Percentiles rank a stretch among this genome's conserved stretches.
These are phyloP conservation scores for Petrocephalus zakoni DNA, from an alignment of 2,113 vertebrate species.

Conservation along the genomic window DNA sequence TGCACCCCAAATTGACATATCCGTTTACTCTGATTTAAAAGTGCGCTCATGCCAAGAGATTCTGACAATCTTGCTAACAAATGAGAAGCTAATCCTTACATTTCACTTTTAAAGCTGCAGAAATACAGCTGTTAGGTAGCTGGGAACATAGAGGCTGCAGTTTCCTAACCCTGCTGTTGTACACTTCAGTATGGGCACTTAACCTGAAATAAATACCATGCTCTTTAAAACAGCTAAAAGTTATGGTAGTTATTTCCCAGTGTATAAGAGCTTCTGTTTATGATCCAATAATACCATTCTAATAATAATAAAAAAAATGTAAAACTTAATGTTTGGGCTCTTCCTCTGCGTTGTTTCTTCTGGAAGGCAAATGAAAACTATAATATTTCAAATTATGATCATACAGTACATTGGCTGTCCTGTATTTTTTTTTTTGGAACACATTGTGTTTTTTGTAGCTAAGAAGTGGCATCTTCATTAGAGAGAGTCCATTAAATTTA, in stretches of 20 bases:
- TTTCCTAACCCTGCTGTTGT: neutral
- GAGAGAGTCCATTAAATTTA: slow-evolving; percentile 12
- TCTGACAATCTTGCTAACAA: neutral
- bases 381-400: neutral
- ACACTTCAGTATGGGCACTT: neutral
- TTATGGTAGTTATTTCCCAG: neutral
- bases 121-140: neutral
- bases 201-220: neutral
- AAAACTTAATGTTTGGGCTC: too few relatives aligned
- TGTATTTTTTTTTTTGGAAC: neutral
- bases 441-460: neutral
- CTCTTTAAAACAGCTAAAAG: neutral
- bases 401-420: neutral
- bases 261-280: neutral
- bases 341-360: neutral
- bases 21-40: neutral
- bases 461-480: neutral
- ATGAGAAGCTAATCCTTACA: neutral
- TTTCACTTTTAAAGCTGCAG: neutral
- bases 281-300: neutral
- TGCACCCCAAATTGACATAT: neutral
- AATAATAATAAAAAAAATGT: neutral
- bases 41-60: neutral
- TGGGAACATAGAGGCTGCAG: neutral
- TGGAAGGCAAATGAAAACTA: neutral